Evolutionary conservation across 2,113 vertebrate species (phyloP), one percentile per base, ranked within the genome.

Genomic region (Prochilodus magdalenae): DNA sequence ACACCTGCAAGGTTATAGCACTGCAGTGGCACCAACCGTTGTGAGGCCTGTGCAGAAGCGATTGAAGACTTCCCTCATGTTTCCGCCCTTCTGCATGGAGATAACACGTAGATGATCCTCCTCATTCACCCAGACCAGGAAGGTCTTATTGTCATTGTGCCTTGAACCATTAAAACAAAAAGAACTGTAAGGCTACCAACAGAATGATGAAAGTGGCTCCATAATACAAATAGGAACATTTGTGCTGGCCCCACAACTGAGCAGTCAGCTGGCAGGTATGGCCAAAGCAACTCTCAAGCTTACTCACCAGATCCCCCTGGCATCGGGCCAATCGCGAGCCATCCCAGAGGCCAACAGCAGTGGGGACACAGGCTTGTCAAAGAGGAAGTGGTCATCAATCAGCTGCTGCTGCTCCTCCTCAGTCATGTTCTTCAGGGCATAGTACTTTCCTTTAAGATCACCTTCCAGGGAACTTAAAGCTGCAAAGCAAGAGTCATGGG

Each of bases 81-180:
- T 95, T 36, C 97, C 97, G 40, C 97, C 97, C 80, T 98, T 97
- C 94, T 99, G 96, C 97, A 99, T 98, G 84, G 97, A 98, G 92
- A 99, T 99, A 91, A 99, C 96, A 30, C 97, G 94, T 82, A 99
- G 96, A 83, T 99, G 97, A 82, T 99, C 97, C 86, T 99, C 97
- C 90, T 99, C 97, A 3, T 99, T 98, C 85, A 99, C 93, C 97
- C 97, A 98, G 0, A 99, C 96, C 86, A 99, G 93, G 93, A 99
- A 98, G 27, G 96, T 98, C 94, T 99, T 99, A 73, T 93, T 96
- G 88, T 99, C 95, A 44, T 99, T 98, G 91, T 99, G 97, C 97
- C 97, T 98, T 51, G 85, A 60, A 78, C 67, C 60, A 8, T 26
- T 15, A 60, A 8, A 6, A 16, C 26, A 26, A 11, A 20, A 14